Percentiles rank a stretch among this genome's conserved stretches.
phyloP scores from a whole-genome alignment of 2,797 vertebrate genomes.

The Phaenicophaeus curvirostris region DNA sequence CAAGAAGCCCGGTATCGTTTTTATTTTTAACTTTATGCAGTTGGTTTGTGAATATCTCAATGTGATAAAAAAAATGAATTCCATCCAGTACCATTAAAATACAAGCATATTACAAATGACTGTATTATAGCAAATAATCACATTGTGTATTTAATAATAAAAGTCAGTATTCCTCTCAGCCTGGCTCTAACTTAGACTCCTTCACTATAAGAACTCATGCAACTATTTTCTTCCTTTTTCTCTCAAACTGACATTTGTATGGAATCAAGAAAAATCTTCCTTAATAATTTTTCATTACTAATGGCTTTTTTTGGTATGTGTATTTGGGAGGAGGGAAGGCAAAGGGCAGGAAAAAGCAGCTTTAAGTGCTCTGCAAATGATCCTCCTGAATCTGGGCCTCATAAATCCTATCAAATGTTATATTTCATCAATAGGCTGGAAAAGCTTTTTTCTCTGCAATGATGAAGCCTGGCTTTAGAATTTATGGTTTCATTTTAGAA shows the following conservation, averaged over 20 bases:
- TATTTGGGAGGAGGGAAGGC: slow-evolving; percentile 67
- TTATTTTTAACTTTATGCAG: slow-evolving; percentile 60
- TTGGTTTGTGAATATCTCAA: slow-evolving; percentile 38
- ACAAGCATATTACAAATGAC: slow-evolving; percentile 17
- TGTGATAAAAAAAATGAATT: slow-evolving; percentile 43
- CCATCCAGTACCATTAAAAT: slow-evolving; percentile 14
- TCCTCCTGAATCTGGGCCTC: slow-evolving; percentile 79
- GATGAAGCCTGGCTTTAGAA: slow-evolving; percentile 79
- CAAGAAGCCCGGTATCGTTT: slow-evolving; percentile 33
- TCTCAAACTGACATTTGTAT: slow-evolving; percentile 70
- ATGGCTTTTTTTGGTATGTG: slow-evolving; percentile 72
- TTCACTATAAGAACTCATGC: not conserved
- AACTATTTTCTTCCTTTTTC: slow-evolving; percentile 50
- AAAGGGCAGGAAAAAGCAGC: slow-evolving; percentile 79
- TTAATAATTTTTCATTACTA: slow-evolving; percentile 80
- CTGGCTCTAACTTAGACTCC: not conserved
- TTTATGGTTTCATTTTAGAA: slow-evolving; percentile 84
- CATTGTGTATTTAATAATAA: not conserved
- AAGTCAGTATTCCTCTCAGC: slow-evolving; percentile 13
- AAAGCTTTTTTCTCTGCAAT: slow-evolving; percentile 78
- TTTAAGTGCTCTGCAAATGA: slow-evolving; percentile 86
- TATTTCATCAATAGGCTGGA: slow-evolving; percentile 81
- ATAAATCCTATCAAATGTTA: slow-evolving; percentile 84
- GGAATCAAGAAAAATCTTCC: slow-evolving; percentile 73
- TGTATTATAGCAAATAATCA: slow-evolving; percentile 58